Base-by-base conservation (phyloP, 2,113 vertebrate species). In the Synchiropus splendidus region DNA sequence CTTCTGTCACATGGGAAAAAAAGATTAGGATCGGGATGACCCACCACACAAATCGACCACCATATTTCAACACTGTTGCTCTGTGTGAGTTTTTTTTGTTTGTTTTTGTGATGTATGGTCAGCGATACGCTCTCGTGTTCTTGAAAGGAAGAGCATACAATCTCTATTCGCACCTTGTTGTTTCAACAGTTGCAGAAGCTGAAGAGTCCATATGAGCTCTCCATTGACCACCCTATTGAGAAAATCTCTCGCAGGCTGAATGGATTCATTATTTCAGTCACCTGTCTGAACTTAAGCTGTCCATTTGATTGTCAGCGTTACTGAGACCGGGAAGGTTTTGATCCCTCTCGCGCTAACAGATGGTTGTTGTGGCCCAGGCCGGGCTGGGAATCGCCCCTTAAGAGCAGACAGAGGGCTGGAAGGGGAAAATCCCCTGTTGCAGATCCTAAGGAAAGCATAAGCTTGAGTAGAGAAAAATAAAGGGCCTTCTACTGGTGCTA, bases 381-480 rank as follows among this genome's bases (percentile, higher is more conserved):
- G 83, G 88, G 84, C 88, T 86, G 89, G 67, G 85, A 88, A 86
- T 87, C 81, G 76, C 72, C 81, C 83, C 86, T 83, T 77, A 86
- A 85, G 84, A 71, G 81, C 89, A 89, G 88, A 86, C 87, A 87
- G 86, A 87, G 88, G 79, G 84, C 86, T 84, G 86, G 84, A 58
- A 12, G 89, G 83, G 83, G 85, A 89, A 71, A 90, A 89, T 92
- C 90, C 91, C 90, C 92, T 84, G 91, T 91, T 90, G 88, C 89
- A 77, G 85, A 82, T 85, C 87, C 88, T 94, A 91, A 94, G 34
- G 94, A 97, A 94, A 88, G 87, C 90, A 90, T 90, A 95, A 98
- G 92, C 94, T 92, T 87, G 92, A 96, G 89, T 88, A 91, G 90
- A 88, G 88, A 89, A 90, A 90, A 87, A 96, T 90, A 96, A 98